A percentile compares a stretch with the other conserved stretches of the same genome.
Evolutionary conservation across 37 sponge, comb jelly and placozoan genomes (phyloP).

Genomic region (Spongilla lacustris): DNA sequence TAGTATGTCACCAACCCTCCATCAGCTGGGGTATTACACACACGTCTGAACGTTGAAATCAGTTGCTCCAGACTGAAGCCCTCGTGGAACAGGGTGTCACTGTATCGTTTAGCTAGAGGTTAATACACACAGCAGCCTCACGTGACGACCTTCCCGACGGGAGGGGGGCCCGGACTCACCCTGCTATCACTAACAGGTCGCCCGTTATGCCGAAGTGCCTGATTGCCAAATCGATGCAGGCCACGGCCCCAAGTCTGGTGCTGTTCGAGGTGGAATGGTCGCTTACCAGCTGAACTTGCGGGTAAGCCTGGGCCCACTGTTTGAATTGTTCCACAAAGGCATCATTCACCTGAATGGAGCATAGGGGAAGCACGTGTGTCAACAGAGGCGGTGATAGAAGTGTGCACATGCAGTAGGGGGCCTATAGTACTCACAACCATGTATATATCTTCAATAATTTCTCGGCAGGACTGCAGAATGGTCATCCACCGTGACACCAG

Average conservation of each 20-base stretch:
- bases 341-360: conserved; percentile 50
- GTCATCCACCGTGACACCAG: conserved; percentile 73
- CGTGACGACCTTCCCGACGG: background rate
- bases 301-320: conserved; percentile 57
- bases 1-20: conserved; percentile 47
- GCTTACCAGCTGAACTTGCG: conserved; percentile 47
- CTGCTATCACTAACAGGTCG: conserved; percentile 70
- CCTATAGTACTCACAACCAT: conserved; percentile 57
- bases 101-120: conserved; percentile 12
- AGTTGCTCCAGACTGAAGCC: conserved; percentile 53
- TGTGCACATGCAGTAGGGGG: too few relatives aligned
- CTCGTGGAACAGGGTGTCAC: conserved; percentile 79
- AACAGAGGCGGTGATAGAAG: too few relatives aligned
- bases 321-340: conserved; percentile 39
- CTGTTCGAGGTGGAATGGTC: conserved; percentile 64
- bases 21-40: background rate
- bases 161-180: conserved; percentile 31
- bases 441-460: conserved; percentile 35
- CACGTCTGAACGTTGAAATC: conserved; percentile 1
- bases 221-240: conserved; percentile 53
- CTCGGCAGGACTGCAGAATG: conserved; percentile 11
- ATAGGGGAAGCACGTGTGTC: background rate
- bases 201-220: conserved; percentile 46
- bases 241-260: conserved; percentile 72
- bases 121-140: background rate